phyloP scores from a whole-genome alignment of 2,797 vertebrate species.

The Borostomias antarcticus region DNA sequence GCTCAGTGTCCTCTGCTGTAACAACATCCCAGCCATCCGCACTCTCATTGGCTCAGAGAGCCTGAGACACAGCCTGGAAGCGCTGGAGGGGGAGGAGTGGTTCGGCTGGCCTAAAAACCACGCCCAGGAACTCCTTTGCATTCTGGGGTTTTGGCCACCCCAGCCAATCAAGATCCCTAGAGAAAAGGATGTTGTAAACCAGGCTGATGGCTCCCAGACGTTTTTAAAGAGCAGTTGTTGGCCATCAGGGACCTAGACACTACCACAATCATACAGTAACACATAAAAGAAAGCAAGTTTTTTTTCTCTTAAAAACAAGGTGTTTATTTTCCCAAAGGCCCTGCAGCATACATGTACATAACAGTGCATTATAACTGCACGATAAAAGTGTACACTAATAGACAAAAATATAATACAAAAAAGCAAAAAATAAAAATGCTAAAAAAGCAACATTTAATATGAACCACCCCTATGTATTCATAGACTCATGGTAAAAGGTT shows the following conservation, averaged over 20 bases:
- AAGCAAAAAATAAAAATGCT: slow-evolving; percentile 4
- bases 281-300: neutral
- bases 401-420: slow-evolving; percentile 12
- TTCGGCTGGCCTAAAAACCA: slow-evolving; percentile 53
- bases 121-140: slow-evolving; percentile 29
- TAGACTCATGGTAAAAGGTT: neutral
- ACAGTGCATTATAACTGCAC: slow-evolving; percentile 36
- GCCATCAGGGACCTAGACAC: too few species aligned
- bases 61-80: slow-evolving; percentile 36
- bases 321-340: slow-evolving; percentile 23
- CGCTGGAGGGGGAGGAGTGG: slow-evolving; percentile 29
- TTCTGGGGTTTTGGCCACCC: slow-evolving; percentile 34
- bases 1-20: slow-evolving; percentile 51
- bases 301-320: neutral
- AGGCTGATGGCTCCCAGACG: too few species aligned
- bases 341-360: slow-evolving; percentile 22
- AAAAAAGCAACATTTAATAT: slow-evolving; percentile 5
- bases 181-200: neutral
- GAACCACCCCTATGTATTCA: neutral
- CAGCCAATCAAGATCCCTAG: neutral
- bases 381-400: slow-evolving; percentile 4
- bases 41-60: neutral
- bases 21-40: slow-evolving; percentile 21
- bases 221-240: neutral
- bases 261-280: too few species aligned